Conservation (phyloP, 1,140 invertebrate genomes). For the Antheraea mylitta region DNA sequence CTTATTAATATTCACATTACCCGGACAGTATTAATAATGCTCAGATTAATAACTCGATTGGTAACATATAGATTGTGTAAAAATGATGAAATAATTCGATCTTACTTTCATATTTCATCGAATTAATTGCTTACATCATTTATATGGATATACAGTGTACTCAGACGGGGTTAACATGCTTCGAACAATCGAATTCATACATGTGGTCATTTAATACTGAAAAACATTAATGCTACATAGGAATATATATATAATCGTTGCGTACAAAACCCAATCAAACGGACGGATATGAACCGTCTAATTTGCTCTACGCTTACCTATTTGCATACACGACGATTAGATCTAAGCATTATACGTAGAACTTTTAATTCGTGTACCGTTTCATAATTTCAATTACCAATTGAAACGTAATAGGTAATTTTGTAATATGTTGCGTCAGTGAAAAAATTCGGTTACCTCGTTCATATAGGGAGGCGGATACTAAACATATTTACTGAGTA, state of each 20-base stretch:
- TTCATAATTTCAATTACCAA: constrained; percentile 16
- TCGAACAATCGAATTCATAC: background rate
- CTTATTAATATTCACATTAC: no score
- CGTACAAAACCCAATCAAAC: constrained; percentile 10
- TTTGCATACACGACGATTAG: constrained; percentile 12
- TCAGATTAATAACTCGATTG: no score
- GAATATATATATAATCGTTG: background rate
- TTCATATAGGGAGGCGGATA: background rate
- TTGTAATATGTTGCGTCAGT: constrained; percentile 11
- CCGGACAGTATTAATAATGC: no score
- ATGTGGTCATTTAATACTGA: background rate
- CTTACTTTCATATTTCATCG: background rate
- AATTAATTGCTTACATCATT: background rate
- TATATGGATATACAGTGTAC: background rate
- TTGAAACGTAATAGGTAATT: constrained; percentile 4
- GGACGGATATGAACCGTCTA: constrained; percentile 11
- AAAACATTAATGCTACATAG: background rate
- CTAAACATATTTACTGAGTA: no score
- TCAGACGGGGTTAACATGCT: background rate
- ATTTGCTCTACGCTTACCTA: constrained; percentile 10
- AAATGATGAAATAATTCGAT: background rate
- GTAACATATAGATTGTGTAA: no score
- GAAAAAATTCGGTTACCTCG: background rate
- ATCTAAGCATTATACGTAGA: constrained; percentile 12
- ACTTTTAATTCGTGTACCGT: constrained; percentile 14